phyloP scores from a whole-genome alignment of 1,140 invertebrate species.

The Halesus radiatus region DNA sequence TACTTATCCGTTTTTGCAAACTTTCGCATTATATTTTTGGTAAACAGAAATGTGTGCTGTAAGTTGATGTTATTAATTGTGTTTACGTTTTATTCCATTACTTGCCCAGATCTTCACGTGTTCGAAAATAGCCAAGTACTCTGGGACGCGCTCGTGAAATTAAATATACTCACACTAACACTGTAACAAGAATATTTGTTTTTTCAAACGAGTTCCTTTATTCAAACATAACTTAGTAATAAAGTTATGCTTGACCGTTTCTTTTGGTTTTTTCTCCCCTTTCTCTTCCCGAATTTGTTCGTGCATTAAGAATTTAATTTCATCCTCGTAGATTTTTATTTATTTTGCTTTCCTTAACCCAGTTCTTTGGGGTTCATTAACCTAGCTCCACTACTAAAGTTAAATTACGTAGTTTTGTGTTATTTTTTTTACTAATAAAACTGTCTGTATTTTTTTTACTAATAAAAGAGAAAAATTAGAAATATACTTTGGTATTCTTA shows the following conservation, averaged over 20 bases:
- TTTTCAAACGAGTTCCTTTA: not conserved
- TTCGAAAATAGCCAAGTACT: not conserved
- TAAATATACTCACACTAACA: not conserved
- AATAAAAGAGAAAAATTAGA: too few species aligned
- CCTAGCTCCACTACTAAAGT: too few species aligned
- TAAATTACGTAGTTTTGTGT: too few species aligned
- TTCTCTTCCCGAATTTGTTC: not conserved
- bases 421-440: too few species aligned
- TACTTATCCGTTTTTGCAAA: not conserved
- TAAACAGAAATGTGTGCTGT: not conserved
- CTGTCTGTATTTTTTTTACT: too few species aligned
- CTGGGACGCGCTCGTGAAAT: not conserved
- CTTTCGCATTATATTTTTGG: not conserved
- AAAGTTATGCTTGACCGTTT: not conserved
- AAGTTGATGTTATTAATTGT: not conserved
- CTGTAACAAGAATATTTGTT: not conserved
- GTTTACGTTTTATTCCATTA: constrained; percentile 12
- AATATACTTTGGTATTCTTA: too few species aligned
- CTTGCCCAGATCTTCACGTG: not conserved
- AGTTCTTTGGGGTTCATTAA: too few species aligned
- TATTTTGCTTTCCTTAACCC: too few species aligned
- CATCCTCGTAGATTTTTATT: too few species aligned
- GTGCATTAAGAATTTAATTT: too few species aligned
- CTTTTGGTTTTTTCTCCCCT: not conserved
- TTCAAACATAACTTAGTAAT: not conserved